These are phyloP conservation scores for Drosophila bocki DNA, from an alignment of 1,140 invertebrate species.

Conservation along the genomic window DNA sequence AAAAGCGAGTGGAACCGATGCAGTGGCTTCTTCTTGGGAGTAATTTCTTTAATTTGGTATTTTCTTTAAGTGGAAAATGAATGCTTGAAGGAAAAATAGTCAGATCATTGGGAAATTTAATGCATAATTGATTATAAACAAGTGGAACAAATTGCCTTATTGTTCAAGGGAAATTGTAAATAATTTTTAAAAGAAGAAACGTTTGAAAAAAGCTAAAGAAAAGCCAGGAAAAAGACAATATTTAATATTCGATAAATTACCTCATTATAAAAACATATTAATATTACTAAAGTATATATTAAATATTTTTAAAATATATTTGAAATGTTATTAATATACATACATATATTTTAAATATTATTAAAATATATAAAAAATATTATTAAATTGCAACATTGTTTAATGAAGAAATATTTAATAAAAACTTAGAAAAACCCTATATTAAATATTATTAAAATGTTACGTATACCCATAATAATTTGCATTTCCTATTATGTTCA, in stretches of 20 bases:
- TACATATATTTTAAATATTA: too few species aligned
- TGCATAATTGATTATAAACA: slow-evolving; percentile 10
- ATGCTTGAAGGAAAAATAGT: neutral
- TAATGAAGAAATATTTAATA: too few species aligned
- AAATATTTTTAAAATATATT: too few species aligned
- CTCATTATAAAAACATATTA: too few species aligned
- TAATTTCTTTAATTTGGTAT: neutral
- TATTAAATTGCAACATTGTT: too few species aligned
- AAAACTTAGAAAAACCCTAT: neutral
- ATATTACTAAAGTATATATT: too few species aligned
- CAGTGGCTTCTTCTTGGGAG: neutral
- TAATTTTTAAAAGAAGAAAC: neutral
- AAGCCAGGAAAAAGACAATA: neutral
- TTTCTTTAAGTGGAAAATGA: slow-evolving; percentile 33
- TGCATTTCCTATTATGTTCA: neutral
- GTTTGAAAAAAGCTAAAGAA: neutral
- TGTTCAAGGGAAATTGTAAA: neutral
- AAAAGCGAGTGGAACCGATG: neutral
- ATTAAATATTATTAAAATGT: neutral
- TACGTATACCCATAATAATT: neutral
- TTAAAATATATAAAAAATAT: too few species aligned
- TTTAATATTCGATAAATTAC: neutral
- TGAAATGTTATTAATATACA: too few species aligned
- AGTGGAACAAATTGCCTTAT: slow-evolving; percentile 11
- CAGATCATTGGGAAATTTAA: slow-evolving; percentile 30